Base-by-base conservation (phyloP, 2,797 vertebrate species). In the Pantherophis alleghaniensis region DNA sequence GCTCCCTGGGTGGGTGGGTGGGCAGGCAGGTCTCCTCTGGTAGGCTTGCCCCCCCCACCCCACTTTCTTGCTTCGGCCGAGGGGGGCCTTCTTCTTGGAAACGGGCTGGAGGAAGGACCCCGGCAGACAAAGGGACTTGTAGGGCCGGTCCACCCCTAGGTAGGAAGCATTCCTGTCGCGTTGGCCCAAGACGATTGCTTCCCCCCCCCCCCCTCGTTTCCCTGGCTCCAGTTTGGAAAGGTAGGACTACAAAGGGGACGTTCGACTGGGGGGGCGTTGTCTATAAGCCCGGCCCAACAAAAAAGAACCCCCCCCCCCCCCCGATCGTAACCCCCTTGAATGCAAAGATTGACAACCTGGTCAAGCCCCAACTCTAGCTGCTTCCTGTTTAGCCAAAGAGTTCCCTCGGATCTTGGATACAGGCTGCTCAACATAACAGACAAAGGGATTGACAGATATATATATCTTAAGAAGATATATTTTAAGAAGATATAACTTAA, bases 121-220 rank as follows among this genome's bases (percentile, higher is more conserved):
- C n/a, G 32, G 51, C 32, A 79, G 86, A 93, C 90, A 91, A 93
- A 91, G 90, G 63, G 63, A 83, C 90, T 79, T 88, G 42, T 56
- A 87, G 83, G 88, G 83, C 13, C 59, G 51, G 24, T 13, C 55
- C 28, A 79, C 28, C 90, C 59, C 10, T 55, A 88, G 86, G 79
- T 79, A 63, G 87, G 20, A 57, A 47, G 53, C 63, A 42, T 83
- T 88, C 86, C 63, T 61, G 69, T 26, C 32, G 7, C 61, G 60
- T 91, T 88, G 55, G 61, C 53, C 79, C 18, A n/a, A 11, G 42
- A 26, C 1, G 55, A 11, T 88, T 87, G n/a, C 24, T 87, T 47
- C 11, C 24, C 24, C 14, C 26, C 16, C 24, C 69, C 47, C 11
- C 24, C 24, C 14, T 18, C 11, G 69, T 6, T 26, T 22, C 20